Conservation (phyloP, 1,140 invertebrate species). For the Pentalonia nigronervosa region DNA sequence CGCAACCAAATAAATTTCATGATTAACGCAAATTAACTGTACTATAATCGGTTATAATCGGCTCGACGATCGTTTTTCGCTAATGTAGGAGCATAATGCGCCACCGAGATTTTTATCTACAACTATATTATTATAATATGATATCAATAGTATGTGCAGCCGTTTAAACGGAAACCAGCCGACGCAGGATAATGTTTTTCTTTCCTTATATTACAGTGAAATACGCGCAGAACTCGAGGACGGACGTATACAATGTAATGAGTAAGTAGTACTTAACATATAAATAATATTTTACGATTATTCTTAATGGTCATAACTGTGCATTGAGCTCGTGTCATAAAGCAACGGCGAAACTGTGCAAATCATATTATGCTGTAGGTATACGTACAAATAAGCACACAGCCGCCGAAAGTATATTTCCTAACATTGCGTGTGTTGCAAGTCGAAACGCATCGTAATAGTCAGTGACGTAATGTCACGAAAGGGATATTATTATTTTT, state of each 20-base stretch:
- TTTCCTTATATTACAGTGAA: neutral
- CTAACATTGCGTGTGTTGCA: neutral
- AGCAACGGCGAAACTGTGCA: neutral
- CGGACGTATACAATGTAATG: too few species aligned
- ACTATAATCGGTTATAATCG: slow-evolving; percentile 4
- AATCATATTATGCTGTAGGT: neutral
- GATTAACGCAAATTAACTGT: neutral
- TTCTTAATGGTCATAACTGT: neutral
- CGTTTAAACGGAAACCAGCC: neutral
- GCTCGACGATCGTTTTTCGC: neutral
- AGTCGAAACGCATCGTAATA: neutral
- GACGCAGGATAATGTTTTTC: neutral
- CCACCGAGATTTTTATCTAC: neutral
- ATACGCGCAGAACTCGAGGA: too few species aligned
- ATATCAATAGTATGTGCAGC: neutral
- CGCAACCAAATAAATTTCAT: neutral
- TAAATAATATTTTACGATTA: neutral
- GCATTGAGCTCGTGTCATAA: neutral
- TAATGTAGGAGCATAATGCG: neutral
- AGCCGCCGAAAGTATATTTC: neutral
- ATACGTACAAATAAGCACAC: neutral
- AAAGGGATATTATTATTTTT: too few species aligned
- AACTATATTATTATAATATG: neutral
- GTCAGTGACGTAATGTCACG: neutral
- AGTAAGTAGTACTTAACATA: neutral